Base-by-base conservation (phyloP, 2,113 vertebrate species). In the Maccullochella peelii region DNA sequence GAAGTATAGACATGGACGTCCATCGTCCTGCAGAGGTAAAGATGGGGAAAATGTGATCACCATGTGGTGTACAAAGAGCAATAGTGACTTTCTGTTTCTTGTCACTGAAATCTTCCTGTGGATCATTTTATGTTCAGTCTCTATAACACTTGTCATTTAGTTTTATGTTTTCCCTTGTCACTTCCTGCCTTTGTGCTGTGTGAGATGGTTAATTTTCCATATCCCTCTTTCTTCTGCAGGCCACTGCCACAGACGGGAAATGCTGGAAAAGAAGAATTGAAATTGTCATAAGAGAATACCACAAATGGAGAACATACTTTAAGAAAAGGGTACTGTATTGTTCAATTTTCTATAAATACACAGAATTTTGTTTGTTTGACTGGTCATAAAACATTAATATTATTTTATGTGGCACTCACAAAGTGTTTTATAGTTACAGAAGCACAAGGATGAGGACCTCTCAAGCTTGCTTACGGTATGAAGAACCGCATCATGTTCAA, bases 281-380 rank as follows among this genome's bases (percentile, higher is more conserved):
- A 95, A 97, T 99, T 4, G 97, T 98, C 75, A 97, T 99, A 83
- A 94, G 97, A 91, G 98, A 99, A 76, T 99, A 99, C 88, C 98
- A 99, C 95, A 99, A 99, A 92, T 99, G 98, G 98, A 97, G 98
- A 87, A 97, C 98, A 0, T 99, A 99, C 93, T 99, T 99, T 93
- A 99, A 99, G 92, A 99, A 99, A 94, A 97, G 98, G 96, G 98
- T 99, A 95, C 15, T 30, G 49, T 83, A 69, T 75, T 73, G 12
- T 80, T 80, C 2, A 69, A 3, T 40, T n/a, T 42, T 59, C 14
- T 12, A 63, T 16, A 42, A 23, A 66, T 30, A 21, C 5, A 12
- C 5, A 8, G 38, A 38, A 8, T 15, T 18, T 8, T 79, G 10
- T 70, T 63, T 70, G 5, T 27, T 79, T 73, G 16, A 27, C 57